A percentile compares a stretch with the other conserved stretches of the same genome.
These are phyloP conservation scores for Barbus barbus DNA, from an alignment of 2,113 vertebrate genomes.

Conservation along the genomic window DNA sequence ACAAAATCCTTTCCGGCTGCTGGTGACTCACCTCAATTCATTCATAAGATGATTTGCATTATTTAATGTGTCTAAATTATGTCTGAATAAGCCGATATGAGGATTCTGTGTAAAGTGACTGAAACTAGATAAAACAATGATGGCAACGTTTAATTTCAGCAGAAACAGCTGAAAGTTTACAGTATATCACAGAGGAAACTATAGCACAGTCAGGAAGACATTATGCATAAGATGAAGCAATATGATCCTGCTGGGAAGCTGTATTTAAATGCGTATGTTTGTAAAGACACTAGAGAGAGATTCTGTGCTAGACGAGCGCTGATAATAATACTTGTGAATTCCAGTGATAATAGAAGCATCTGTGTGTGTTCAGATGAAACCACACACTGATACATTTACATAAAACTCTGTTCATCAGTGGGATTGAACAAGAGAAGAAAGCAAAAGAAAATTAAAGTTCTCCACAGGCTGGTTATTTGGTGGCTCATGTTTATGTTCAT, in stretches of 20 bases:
- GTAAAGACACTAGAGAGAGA: constrained; percentile 6
- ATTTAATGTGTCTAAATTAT: neutral
- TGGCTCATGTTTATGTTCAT: too few relatives aligned
- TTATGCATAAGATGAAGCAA: constrained; percentile 16
- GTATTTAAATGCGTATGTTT: constrained; percentile 27
- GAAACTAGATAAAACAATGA: neutral
- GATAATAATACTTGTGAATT: constrained; percentile 21
- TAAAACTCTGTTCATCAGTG: constrained; percentile 32
- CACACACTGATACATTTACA: constrained; percentile 28
- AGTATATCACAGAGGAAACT: neutral
- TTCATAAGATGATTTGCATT: neutral
- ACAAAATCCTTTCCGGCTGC: neutral
- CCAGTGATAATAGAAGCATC: constrained; percentile 32
- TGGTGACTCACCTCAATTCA: neutral
- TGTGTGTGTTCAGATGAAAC: constrained; percentile 39
- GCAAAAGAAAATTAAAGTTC: too few relatives aligned
- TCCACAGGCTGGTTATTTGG: too few relatives aligned
- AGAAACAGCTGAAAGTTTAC: neutral
- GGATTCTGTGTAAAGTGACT: neutral
- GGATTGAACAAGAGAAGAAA: neutral
- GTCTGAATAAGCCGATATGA: neutral
- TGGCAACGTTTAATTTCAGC: neutral
- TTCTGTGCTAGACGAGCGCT: neutral
- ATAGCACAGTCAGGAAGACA: neutral
- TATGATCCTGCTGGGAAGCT: constrained; percentile 35